A percentile compares a stretch with the other conserved stretches of the same genome.
phyloP scores from a whole-genome alignment of 1,140 invertebrate species.

The Papilio glaucus region DNA sequence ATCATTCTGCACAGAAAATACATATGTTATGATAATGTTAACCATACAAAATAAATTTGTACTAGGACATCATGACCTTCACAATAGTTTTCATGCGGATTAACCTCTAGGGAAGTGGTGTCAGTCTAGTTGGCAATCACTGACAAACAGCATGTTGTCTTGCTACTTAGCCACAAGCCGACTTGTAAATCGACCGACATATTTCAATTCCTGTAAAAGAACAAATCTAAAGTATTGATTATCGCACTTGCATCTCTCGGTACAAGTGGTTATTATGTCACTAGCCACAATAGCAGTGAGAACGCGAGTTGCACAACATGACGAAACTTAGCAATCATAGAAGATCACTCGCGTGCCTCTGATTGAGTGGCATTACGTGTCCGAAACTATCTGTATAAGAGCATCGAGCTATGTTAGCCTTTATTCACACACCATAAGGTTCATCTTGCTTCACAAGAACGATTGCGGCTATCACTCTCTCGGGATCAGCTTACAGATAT shows the following conservation, averaged over 20 bases:
- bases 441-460: background rate
- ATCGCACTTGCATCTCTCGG: background rate
- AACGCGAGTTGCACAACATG: background rate
- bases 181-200: too few species aligned
- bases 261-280: constrained; percentile 6
- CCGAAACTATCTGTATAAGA: background rate
- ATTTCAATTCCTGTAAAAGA: too few species aligned
- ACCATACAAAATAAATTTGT: too few species aligned
- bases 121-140: too few species aligned
- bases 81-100: too few species aligned
- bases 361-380: constrained; percentile 15
- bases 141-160: too few species aligned
- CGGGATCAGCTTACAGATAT: constrained; percentile 20
- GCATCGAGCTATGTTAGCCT: background rate
- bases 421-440: background rate
- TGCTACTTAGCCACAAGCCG: too few species aligned
- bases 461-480: background rate
- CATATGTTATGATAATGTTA: too few species aligned
- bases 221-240: constrained; percentile 5
- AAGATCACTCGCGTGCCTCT: constrained; percentile 11
- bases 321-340: constrained; percentile 7
- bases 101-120: too few species aligned
- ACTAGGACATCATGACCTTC: too few species aligned
- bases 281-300: background rate
- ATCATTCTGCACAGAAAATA: too few species aligned